Conservation (phyloP, 2,113 vertebrate species). For the human (Homo sapiens) region GRCh38 chr14:29638001-29638500, state of each 20-base stretch:
- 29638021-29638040: neutral
- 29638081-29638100: neutral
- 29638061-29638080: neutral
- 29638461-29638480: accelerated
- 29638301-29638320: neutral
- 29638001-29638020: neutral
- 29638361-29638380: neutral
- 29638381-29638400: neutral
- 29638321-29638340: neutral
- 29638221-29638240: neutral
- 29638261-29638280: neutral
- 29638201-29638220: neutral
- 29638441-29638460: neutral
- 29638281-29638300: neutral
- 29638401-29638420: accelerated
- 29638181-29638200: neutral
- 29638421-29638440: neutral
- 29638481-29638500: constrained; percentile 93
- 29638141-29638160: neutral
- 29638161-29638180: neutral
- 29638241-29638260: neutral
- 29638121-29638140: neutral
- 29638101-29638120: neutral
- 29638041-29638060: neutral
- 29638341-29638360: neutral